Evolutionary conservation across 23 tunicate species (phyloP), one percentile per base, ranked within the genome.

Genomic region (Pegea sp.): DNA sequence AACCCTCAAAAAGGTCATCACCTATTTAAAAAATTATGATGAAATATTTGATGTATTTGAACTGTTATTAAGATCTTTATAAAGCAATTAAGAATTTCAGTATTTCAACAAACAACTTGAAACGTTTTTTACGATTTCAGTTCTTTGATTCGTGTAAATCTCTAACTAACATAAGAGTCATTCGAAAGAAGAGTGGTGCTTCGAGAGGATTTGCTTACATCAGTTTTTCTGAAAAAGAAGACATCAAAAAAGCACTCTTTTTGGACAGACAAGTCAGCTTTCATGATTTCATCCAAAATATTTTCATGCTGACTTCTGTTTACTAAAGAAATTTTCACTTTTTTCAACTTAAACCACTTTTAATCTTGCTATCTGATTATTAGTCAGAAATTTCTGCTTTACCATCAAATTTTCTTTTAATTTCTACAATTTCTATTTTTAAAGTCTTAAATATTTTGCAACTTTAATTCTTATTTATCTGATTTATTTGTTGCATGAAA

Each of bases 121-220:
- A 30, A 20, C 46, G 16, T 53, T 19, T 2, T 63, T 61, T n/a
- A n/a, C n/a, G 20, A 5, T 33, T 60, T 8, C 54, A 81, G 81
- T 60, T 86, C 20, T 87, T 87, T 56, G 33, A 57, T 8, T 29
- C 44, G 8, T 87, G 96, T 56, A 88, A 88, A 2, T 34, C 58
- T 5, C 51, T 87, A 5, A 57, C 50, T 22, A 58, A 89, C 24
- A 34, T 87, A 3, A 49, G 96, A 0, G 27, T 87, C 28, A 88
- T 56, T 28, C 53, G 57, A 32, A 59, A 54, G 26, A 63, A 76
- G 56, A 84, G 68, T 26, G 96, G 78, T 48, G 46, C 63, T 5
- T 80, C 71, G 33, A 44, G 96, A 44, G 96, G 96, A 33, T 87
- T 69, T 54, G 71, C 60, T 27, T 87, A 56, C 48, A 53, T 87